Evolutionary conservation across 2,888 invertebrate genomes (phyloP), one percentile per base, ranked within the genome.

Genomic region (Augiades crinisus): DNA sequence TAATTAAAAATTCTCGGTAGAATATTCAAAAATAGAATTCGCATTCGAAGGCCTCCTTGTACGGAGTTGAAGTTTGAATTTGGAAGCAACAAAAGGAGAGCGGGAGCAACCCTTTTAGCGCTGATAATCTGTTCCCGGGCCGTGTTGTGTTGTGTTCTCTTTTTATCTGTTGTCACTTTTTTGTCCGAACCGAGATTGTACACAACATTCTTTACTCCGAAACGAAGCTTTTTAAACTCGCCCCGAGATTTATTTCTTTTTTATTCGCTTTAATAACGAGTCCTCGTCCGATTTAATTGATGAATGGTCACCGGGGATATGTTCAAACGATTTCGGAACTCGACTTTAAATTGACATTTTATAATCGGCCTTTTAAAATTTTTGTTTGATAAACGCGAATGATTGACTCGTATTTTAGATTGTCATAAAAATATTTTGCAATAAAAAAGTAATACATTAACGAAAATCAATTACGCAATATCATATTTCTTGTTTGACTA

Each of bases 1-100:
- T 88, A 89, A 89, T 89, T 89, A 89, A 89, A 88, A 87, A 89
- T 89, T 89, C 89, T 87, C 86, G 86, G 89, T 89, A 88, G 86
- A 89, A 89, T 87, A 89, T 89, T 87, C 89, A 85, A 85, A 87
- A 88, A 89, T 89, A 89, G 88, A 87, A 87, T 89, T 85, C 86
- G 87, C 87, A 86, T 85, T 86, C 86, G 85, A 81, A 84, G 82
- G 83, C 87, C 51, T 87, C 87, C 87, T 86, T 87, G 87, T 87
- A 87, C 85, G 86, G 86, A 78, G 78, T 75, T 73, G 74, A 79
- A 87, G 83, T 88, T 88, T 86, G 87, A 86, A 87, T 87, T 87
- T 87, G 88, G 88, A 78, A 85, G 83, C 81, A 85, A 87, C 86
- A 88, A 87, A 87, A 87, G 78, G 73, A 86, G 81, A 84, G 77